Evolutionary conservation across 2,797 vertebrate genomes (phyloP).

Genomic region (Xenops minutus): DNA sequence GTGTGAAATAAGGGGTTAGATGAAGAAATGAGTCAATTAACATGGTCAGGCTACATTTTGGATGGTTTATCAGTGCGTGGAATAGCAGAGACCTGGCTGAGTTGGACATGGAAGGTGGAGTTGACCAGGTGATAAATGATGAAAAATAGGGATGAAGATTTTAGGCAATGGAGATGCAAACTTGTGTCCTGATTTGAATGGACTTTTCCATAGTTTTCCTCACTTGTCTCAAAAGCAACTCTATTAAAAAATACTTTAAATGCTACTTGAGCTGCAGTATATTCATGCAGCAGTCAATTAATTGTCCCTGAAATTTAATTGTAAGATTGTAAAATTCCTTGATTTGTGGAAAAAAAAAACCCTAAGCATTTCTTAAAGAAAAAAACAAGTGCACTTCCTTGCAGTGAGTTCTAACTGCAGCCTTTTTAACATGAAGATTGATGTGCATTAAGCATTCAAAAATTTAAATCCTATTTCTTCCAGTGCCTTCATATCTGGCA

Average conservation of each 20-base stretch:
- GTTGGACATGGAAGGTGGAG: background rate
- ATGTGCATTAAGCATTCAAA: background rate
- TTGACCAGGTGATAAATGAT: background rate
- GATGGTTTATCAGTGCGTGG: background rate
- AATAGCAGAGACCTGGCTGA: background rate
- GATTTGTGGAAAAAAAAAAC: fast-evolving
- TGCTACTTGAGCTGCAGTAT: background rate
- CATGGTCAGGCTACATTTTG: background rate
- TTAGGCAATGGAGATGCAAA: background rate
- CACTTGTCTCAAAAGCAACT: background rate
- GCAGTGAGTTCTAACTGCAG: background rate
- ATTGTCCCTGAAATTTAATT: background rate
- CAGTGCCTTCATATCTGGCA: background rate
- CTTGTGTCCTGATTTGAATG: background rate
- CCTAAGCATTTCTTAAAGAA: fast-evolving
- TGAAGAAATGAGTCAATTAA: background rate
- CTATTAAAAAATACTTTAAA: background rate
- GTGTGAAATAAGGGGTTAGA: conserved; percentile 5
- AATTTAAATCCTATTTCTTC: background rate
- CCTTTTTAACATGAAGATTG: background rate
- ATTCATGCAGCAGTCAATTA: background rate
- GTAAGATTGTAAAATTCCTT: background rate
- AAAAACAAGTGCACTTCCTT: background rate
- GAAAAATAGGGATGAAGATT: background rate
- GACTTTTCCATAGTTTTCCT: background rate